A percentile compares a stretch with the other conserved stretches of the same genome.
Conservation (phyloP, 2,888 invertebrate genomes). For the Tanypteryx hageni region DNA sequence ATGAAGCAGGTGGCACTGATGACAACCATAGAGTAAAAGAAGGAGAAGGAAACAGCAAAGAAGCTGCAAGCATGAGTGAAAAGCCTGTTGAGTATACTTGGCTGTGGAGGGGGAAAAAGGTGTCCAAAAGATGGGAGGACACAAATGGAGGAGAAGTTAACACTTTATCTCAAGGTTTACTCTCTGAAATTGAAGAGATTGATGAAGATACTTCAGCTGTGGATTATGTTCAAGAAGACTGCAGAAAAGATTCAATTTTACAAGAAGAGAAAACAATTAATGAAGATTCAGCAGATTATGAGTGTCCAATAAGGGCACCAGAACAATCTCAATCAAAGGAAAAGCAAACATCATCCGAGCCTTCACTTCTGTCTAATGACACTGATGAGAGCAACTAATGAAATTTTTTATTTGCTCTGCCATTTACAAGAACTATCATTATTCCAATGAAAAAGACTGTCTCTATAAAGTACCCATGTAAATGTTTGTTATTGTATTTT, state of each 20-base stretch:
- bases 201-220: neutral
- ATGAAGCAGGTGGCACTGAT: no score
- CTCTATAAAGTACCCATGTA: no score
- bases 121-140: neutral
- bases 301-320: neutral
- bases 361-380: no score
- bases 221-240: neutral
- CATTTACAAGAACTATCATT: no score
- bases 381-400: no score
- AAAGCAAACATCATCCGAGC: no score
- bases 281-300: neutral
- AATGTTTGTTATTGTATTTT: no score
- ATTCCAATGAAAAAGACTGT: no score
- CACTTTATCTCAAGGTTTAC: neutral
- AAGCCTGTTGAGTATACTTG: neutral
- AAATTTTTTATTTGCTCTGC: no score
- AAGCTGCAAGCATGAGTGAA: no score
- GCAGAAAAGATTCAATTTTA: neutral
- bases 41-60: no score
- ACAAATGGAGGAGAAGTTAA: neutral
- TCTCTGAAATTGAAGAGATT: neutral
- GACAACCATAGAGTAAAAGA: no score
- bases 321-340: neutral
- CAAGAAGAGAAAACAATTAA: neutral
- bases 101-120: neutral